Evolutionary conservation across 64 coral and sea anemone species (phyloP).

Genomic region (Montipora sp.): DNA sequence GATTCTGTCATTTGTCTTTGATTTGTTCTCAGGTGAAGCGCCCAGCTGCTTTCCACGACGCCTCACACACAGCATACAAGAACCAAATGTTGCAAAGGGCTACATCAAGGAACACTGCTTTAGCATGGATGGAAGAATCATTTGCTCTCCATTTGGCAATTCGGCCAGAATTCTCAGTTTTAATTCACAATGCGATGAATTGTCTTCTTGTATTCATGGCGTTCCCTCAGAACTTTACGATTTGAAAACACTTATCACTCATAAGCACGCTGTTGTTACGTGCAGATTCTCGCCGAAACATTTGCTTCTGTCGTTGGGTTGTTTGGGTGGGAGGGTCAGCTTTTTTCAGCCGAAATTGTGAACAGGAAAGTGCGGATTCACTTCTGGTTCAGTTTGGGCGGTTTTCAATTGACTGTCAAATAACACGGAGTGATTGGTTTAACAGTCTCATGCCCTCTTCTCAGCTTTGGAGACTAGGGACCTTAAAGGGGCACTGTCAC

Average conservation of each 20-base stretch:
- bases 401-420: too few species aligned
- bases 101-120: conserved; percentile 97
- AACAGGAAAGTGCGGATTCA: not conserved
- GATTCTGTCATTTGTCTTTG: not conserved
- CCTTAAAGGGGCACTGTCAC: too few species aligned
- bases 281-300: conserved; percentile 83
- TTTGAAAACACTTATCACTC: conserved; percentile 80
- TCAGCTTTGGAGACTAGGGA: too few species aligned
- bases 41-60: conserved; percentile 2
- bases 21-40: not conserved
- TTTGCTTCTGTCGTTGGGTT: conserved; percentile 69
- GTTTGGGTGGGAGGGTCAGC: conserved; percentile 77
- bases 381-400: too few species aligned
- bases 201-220: conserved; percentile 57
- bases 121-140: conserved; percentile 88
- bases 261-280: conserved; percentile 82
- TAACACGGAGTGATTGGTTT: too few species aligned
- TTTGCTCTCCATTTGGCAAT: conserved; percentile 95
- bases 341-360: conserved; percentile 75
- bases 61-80: conserved; percentile 80
- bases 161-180: conserved; percentile 83
- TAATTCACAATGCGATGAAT: conserved; percentile 73
- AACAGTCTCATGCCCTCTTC: too few species aligned
- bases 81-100: conserved; percentile 73
- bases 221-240: conserved; percentile 67